Base-by-base conservation (phyloP, 2,888 invertebrate species). In the Euspilapteryx auroguttella region DNA sequence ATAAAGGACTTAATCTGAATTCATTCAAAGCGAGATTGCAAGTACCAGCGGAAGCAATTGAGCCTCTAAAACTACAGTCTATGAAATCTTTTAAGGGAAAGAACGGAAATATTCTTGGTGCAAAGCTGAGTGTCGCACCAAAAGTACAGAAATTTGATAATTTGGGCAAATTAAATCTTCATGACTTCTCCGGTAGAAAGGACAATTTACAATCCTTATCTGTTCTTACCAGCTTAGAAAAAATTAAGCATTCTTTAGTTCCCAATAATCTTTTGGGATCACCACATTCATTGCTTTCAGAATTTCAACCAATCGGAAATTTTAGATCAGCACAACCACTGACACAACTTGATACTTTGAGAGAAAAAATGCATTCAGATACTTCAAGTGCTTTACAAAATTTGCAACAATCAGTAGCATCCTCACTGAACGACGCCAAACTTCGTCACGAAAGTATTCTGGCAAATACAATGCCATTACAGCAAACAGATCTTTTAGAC, bases 1-100 rank as follows among this genome's bases (percentile, higher is more conserved):
- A 21, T 10, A 14, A 11, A 11, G 42, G 35, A 25, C 29, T 47
- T 14, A 49, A 47, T 33, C 39, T 59, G 21, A 50, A 53, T 29
- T 45, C 49, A 2, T 55, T 44, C 30, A 55, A 43, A 35, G 38
- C 51, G n/a, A 56, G 49, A 38, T 31, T 62, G 20, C 41, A 55
- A 2, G 28, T 49, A 12, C 55, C 59, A 3, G 45, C 49, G 22
- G 36, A 61, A 10, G 39, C 46, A 12, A 32, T 57, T 2, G 55
- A 50, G 33, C 49, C 57, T 27, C 29, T 56, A 8, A 50, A 48
- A 27, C 31, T 50, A 3, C 45, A 50, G 30, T 50, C 58, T 12
- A 34, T 41, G n/a, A n/a, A n/a, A n/a, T n/a, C n/a, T n/a, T n/a
- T n/a, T n/a, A 32, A 51, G 11, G 37, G 43, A 6, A 45, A 45